Evolutionary conservation across 2,797 vertebrate species (phyloP).

Genomic region (Clarias pachynema): DNA sequence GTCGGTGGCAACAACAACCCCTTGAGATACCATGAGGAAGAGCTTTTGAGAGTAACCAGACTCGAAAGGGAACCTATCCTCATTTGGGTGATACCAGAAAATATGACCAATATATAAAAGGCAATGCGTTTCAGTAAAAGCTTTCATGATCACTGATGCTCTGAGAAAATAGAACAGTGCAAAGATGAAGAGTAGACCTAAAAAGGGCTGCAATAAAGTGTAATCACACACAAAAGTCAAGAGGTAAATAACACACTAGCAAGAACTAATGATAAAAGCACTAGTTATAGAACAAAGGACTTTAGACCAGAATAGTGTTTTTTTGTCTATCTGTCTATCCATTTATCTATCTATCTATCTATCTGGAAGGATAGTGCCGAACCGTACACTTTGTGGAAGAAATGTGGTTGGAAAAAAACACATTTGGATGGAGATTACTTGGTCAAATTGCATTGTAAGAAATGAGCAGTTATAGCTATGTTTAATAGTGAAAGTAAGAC

Average conservation of each 20-base stretch:
- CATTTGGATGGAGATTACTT: no score
- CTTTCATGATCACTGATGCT: not conserved
- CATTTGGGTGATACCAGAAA: no score
- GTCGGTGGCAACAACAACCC: no score
- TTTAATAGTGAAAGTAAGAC: no score
- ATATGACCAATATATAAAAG: no score
- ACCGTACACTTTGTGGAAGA: no score
- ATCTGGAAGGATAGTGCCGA: not conserved
- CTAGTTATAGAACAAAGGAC: not conserved
- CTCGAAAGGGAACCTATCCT: no score
- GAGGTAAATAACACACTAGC: not conserved
- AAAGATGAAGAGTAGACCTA: not conserved
- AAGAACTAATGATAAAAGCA: not conserved
- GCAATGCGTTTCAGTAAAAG: not conserved
- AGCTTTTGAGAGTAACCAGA: no score
- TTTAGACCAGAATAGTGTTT: not conserved
- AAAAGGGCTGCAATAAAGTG: slow-evolving; percentile 9
- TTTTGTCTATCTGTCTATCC: not conserved
- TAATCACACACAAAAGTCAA: not conserved
- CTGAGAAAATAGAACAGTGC: not conserved
- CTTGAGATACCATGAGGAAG: no score
- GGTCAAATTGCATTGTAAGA: no score
- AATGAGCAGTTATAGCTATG: no score
- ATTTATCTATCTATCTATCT: not conserved
- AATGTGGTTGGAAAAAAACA: no score